Evolutionary conservation across 2,888 invertebrate species (phyloP).

Genomic region (Chelonus formosanus): DNA sequence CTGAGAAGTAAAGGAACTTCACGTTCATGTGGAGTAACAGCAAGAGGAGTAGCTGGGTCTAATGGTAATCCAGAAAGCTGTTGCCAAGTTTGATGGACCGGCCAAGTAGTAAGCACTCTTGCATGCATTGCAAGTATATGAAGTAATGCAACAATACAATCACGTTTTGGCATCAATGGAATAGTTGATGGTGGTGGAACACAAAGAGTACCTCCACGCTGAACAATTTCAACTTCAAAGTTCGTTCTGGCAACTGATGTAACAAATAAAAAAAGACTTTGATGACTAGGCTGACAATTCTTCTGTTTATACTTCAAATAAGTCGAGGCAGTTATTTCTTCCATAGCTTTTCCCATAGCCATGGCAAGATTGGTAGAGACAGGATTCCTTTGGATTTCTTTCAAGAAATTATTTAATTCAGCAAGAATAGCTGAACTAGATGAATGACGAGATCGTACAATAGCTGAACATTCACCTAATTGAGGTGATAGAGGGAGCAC

Average conservation of each 20-base stretch:
- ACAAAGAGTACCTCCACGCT: conserved; percentile 83
- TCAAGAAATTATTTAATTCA: conserved; percentile 71
- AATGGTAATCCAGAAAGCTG: conserved; percentile 67
- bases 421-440: conserved; percentile 66
- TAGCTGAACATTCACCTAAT: conserved; percentile 73
- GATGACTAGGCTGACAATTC: conserved; percentile 72
- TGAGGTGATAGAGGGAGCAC: conserved; percentile 85
- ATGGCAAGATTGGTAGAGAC: conserved; percentile 79
- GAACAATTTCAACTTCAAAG: conserved; percentile 90
- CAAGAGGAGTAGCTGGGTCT: conserved; percentile 54
- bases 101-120: conserved; percentile 74
- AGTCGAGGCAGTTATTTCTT: conserved; percentile 90
- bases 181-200: conserved; percentile 65
- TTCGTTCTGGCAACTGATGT: conserved; percentile 90
- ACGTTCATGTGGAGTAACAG: conserved; percentile 64
- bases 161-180: conserved; percentile 77
- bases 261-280: conserved; percentile 86
- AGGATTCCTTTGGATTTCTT: conserved; percentile 74
- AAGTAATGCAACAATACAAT: conserved; percentile 85
- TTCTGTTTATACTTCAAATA: conserved; percentile 82
- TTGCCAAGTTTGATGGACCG: conserved; percentile 70
- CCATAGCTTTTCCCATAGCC: conserved; percentile 92
- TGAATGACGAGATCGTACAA: conserved; percentile 71
- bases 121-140: conserved; percentile 89
- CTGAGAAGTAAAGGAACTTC: conserved; percentile 86